These are phyloP conservation scores for Ceraclea dissimilis DNA, from an alignment of 2,888 invertebrate genomes.

Conservation along the genomic window DNA sequence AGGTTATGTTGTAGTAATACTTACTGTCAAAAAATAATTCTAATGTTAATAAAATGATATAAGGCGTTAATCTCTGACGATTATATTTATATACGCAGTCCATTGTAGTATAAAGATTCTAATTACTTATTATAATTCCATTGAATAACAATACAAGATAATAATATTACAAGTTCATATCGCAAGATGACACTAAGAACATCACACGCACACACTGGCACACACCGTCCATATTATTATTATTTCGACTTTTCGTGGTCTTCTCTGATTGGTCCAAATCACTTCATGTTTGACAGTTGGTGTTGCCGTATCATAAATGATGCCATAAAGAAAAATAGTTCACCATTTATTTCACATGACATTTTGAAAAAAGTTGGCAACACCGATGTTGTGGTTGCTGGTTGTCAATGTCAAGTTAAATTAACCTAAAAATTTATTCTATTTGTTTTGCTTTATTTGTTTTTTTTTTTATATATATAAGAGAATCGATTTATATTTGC, in stretches of 20 bases:
- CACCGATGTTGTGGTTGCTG: too few species aligned
- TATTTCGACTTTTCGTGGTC: constrained; percentile 42
- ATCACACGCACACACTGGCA: constrained; percentile 38
- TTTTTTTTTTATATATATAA: too few species aligned
- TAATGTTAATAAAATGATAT: constrained; percentile 57
- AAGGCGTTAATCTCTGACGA: constrained; percentile 59
- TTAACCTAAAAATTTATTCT: too few species aligned
- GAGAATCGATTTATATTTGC: too few species aligned
- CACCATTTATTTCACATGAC: too few species aligned
- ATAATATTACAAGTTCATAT: constrained; percentile 7
- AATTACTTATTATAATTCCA: constrained; percentile 8
- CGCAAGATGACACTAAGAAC: constrained; percentile 8
- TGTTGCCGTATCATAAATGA: background rate
- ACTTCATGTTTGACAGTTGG: constrained; percentile 23
- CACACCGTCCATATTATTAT: constrained; percentile 37
- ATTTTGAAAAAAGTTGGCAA: too few species aligned
- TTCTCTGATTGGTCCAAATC: constrained; percentile 52
- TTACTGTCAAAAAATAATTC: constrained; percentile 64
- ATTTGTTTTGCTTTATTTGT: too few species aligned
- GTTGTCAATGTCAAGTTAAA: too few species aligned
- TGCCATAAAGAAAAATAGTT: background rate
- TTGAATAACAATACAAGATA: constrained; percentile 13
- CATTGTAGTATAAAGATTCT: constrained; percentile 39
- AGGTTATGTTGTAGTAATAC: constrained; percentile 28
- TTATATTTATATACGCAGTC: constrained; percentile 48